Evolutionary conservation across 1,140 invertebrate species (phyloP).

Genomic region (Lanistes nyassanus): DNA sequence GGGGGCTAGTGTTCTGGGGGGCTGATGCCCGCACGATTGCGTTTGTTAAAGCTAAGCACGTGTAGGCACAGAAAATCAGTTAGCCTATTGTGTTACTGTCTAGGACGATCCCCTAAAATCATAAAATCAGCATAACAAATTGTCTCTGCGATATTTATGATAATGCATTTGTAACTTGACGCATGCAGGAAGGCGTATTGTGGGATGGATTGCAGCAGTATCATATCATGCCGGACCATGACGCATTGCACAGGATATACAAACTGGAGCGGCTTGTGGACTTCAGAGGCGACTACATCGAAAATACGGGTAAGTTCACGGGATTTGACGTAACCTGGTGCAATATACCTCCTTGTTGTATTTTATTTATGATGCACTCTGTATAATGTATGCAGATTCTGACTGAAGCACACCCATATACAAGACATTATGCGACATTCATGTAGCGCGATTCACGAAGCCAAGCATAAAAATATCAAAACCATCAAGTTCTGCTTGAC

Average conservation of each 20-base stretch:
- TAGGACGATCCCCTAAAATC: not conserved
- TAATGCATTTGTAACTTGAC: not conserved
- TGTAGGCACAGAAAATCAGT: not conserved
- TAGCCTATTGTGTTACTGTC: not conserved
- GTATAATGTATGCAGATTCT: too few relatives aligned
- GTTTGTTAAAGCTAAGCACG: not conserved
- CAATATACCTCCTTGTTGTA: too few relatives aligned
- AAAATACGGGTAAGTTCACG: conserved; percentile 20
- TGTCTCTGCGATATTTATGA: too few relatives aligned
- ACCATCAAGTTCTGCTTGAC: too few relatives aligned
- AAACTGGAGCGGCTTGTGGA: conserved; percentile 23
- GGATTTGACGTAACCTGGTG: too few relatives aligned
- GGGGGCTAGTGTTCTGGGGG: too few relatives aligned
- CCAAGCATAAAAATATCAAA: too few relatives aligned
- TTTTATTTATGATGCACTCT: too few relatives aligned
- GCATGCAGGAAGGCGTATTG: conserved; percentile 29
- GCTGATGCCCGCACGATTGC: not conserved
- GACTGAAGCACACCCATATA: too few relatives aligned
- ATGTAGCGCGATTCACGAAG: too few relatives aligned
- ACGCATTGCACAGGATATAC: conserved; percentile 29
- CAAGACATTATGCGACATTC: too few relatives aligned
- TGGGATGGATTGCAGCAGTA: conserved; percentile 26
- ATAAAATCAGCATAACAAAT: not conserved
- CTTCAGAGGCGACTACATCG: conserved; percentile 29
- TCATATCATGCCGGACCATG: conserved; percentile 16